These are phyloP conservation scores for Pelecanus crispus DNA, from an alignment of 2,113 vertebrate genomes.

Conservation along the genomic window DNA sequence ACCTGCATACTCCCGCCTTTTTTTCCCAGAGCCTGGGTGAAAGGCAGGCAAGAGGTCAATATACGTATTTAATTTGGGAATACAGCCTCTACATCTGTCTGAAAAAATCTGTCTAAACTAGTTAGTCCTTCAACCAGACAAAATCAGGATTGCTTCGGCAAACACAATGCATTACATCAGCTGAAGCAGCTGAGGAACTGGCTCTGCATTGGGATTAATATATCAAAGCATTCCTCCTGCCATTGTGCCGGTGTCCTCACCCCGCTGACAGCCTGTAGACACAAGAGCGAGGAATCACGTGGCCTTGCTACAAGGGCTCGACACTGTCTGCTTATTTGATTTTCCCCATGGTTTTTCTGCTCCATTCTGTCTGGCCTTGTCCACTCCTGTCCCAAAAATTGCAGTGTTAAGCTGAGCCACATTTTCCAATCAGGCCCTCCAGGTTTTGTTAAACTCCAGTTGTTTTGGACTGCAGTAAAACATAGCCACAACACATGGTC, in stretches of 20 bases:
- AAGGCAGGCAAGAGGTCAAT: neutral
- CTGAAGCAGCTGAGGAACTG: neutral
- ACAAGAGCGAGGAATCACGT: neutral
- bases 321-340: neutral
- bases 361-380: neutral
- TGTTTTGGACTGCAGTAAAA: neutral
- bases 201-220: neutral
- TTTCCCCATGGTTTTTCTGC: neutral
- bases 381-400: neutral
- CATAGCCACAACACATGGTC: neutral
- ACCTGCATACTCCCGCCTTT: neutral
- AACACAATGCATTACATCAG: constrained; percentile 30
- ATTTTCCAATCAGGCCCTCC: constrained; percentile 33
- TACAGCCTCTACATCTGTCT: neutral
- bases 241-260: neutral
- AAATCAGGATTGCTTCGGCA: neutral
- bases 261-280: fast-evolving
- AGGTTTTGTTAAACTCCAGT: neutral
- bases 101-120: neutral
- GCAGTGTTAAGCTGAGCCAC: neutral
- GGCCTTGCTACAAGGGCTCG: neutral
- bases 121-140: neutral
- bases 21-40: neutral
- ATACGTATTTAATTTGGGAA: neutral
- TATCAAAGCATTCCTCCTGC: neutral